These are phyloP conservation scores for Urosaurus nigricauda DNA, from an alignment of 2,797 vertebrate species.

Conservation along the genomic window DNA sequence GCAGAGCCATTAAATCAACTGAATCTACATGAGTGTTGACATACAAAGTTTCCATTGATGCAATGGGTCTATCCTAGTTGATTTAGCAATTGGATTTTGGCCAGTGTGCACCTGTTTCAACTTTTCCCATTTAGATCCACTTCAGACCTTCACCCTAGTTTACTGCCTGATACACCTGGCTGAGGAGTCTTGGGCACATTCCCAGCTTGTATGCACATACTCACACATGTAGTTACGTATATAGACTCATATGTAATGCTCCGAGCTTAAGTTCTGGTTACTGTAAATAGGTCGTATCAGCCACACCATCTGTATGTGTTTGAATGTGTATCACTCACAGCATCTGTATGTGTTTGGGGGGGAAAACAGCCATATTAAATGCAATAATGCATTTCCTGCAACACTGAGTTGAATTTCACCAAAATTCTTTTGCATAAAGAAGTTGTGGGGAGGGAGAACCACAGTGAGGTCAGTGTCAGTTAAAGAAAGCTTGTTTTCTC, in stretches of 20 bases:
- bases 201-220: background rate
- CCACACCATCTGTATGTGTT: background rate
- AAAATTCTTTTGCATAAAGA: conserved; percentile 28
- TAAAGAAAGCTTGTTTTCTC: conserved; percentile 51
- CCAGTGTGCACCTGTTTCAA: background rate
- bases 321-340: background rate
- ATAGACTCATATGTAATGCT: too few relatives aligned
- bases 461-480: conserved; percentile 4
- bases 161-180: background rate
- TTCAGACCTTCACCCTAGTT: background rate
- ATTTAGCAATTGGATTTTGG: too few relatives aligned
- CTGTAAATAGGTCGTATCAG: background rate
- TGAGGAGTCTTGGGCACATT: background rate
- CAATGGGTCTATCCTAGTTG: too few relatives aligned
- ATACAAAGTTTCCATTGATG: too few relatives aligned
- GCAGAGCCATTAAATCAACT: too few relatives aligned
- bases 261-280: background rate
- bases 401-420: background rate
- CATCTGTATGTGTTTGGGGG: background rate
- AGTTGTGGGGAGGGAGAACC: background rate
- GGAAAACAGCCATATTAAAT: background rate
- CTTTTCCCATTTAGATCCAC: background rate
- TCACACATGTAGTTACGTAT: too few relatives aligned
- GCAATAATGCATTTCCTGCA: background rate
- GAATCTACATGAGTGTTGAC: too few relatives aligned